Base-by-base conservation (phyloP, 2,888 invertebrate species). In the Diabrotica balteata region DNA sequence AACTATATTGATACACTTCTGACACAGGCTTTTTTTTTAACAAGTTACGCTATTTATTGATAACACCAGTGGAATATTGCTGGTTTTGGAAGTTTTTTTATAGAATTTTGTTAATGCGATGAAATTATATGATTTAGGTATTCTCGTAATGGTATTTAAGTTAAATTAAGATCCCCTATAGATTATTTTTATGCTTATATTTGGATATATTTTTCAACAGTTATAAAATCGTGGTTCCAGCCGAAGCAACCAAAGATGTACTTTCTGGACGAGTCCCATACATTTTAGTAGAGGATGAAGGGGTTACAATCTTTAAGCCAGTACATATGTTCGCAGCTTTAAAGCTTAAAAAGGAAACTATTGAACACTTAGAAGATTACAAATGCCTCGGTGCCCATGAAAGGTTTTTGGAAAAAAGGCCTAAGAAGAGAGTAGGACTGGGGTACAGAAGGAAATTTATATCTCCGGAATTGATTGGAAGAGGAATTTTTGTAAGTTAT, bases 311-410 rank as follows among this genome's bases (percentile, higher is more conserved):
- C 74, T 93, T 93, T 78, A 90, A 90, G 75, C 92, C 92, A 0
- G 85, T 92, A 68, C 91, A 92, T 78, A 90, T 92, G 44, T 91
- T 92, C 80, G 89, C 90, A n/a, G 92, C 91, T 0, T 83, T 93
- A 63, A 89, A 90, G 73, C 83, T 93, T 43, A 90, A 89, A 72
- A 87, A 89, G 75, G 89, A 90, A 0, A 87, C 79, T 22, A 74
- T 77, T n/a, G 77, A 78, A 53, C 77, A 77, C 62, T 78, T 80
- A 47, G 81, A 80, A 63, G 81, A 84, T 72, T 83, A 80, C 73
- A 76, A 80, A 11, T 82, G 83, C 66, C 70, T 83, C 22, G 84
- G 83, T 4, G 83, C 80, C 6, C 82, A 83, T 69, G 78, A 82
- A 60, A 72, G 83, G 61, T 71, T 77, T 22, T 72, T 82, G 51